Base-by-base conservation (phyloP, 2,888 invertebrate genomes). In the Uropetala carovei region DNA sequence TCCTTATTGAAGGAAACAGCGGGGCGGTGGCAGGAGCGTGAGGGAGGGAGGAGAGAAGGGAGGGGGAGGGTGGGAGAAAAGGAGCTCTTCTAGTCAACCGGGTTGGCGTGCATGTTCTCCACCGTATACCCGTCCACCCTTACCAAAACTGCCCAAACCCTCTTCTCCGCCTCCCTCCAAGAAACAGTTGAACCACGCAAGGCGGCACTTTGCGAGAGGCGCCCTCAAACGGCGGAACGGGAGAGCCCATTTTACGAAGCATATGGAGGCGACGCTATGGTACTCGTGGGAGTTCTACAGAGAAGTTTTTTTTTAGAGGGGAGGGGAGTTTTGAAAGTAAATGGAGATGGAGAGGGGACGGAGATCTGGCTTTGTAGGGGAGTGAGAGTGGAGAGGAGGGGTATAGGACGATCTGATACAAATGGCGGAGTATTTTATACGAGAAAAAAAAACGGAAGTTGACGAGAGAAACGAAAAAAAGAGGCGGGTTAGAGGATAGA, bases 211-310 rank as follows among this genome's bases (percentile, higher is more conserved):
- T 83, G 83, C 27, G n/a, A 13, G 83, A 11, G 56, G 83, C 83
- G 56, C 64, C 64, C 64, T 83, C 83, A 83, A 83, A 83, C 83
- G 83, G 83, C 64, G 16, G 18, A 18, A n/a, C 18, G n/a, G 43
- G 64, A 10, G 56, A 57, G 56, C 57, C 83, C 83, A 83, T 83
- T 83, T 83, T 14, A 57, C 43, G 83, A 57, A 83, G 83, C 83
- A 83, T 83, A 83, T 83, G 83, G 83, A 83, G 56, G 83, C 83
- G 56, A 83, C 82, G 82, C 56, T 83, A 27, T n/a, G 16, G 14
- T 11, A 27, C 56, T n/a, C n/a, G n/a, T 5, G 56, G 43, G 56
- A 43, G 43, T 82, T 43, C 16, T 57, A 83, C 83, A 57, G 83
- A 10, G 56, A 56, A 83, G 83, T 83, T 43, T 18, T 83, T 57